Percentiles rank a stretch among this genome's conserved stretches.
Evolutionary conservation across 2,797 vertebrate genomes (phyloP).

Genomic region (Hafferia zeledoni): DNA sequence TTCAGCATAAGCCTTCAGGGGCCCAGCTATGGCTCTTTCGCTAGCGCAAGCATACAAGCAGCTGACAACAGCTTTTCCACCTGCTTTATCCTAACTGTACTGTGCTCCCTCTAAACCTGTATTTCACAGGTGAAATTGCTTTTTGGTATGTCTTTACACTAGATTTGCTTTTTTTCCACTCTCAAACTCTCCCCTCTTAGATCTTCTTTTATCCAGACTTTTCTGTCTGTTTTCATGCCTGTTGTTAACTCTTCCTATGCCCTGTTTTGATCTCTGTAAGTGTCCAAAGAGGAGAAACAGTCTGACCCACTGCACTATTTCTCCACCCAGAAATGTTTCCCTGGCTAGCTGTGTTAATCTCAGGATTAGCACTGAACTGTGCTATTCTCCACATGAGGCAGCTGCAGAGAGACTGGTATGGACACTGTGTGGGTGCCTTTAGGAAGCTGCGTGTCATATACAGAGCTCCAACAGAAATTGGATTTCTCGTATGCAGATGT

Average conservation of each 20-base stretch:
- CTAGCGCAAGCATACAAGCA: background rate
- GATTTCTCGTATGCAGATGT: background rate
- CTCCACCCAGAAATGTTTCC: background rate
- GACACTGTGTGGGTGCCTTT: background rate
- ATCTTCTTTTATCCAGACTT: background rate
- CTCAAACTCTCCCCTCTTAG: background rate
- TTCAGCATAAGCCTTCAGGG: background rate
- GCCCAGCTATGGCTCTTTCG: rapidly evolving
- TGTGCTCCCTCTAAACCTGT: background rate
- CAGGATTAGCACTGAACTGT: background rate
- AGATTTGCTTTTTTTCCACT: background rate
- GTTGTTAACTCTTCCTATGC: background rate
- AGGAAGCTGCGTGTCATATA: rapidly evolving
- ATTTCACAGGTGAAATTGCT: background rate
- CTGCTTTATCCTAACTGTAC: background rate
- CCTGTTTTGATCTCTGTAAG: background rate
- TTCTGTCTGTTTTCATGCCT: background rate
- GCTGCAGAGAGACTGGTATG: background rate
- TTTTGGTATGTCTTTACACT: background rate
- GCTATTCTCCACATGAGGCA: background rate
- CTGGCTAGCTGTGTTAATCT: background rate
- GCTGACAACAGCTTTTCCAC: background rate
- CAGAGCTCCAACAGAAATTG: background rate
- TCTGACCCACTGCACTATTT: background rate
- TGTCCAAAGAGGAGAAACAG: background rate